These are phyloP conservation scores for Aegithalos caudatus DNA, from an alignment of 2,113 vertebrate genomes.

Conservation along the genomic window DNA sequence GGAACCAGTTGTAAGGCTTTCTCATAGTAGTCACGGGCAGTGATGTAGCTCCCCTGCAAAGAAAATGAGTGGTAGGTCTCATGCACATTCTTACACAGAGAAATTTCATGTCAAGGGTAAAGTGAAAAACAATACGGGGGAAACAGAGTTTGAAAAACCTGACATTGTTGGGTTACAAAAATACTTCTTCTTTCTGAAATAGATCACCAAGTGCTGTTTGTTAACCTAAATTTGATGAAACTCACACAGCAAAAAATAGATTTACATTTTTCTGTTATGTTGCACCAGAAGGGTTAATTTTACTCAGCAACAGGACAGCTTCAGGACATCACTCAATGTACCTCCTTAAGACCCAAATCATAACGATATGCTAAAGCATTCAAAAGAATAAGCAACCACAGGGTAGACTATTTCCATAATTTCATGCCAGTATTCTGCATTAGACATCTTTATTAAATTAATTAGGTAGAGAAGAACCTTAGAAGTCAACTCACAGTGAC, in stretches of 20 bases:
- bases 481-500: not conserved
- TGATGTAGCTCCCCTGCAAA: conserved; percentile 87
- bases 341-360: not conserved
- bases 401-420: not conserved
- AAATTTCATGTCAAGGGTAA: not conserved
- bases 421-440: not conserved
- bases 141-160: not conserved
- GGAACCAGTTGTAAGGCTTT: conserved; percentile 88
- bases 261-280: not conserved
- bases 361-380: conserved; percentile 43
- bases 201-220: not conserved
- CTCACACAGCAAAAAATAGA: not conserved
- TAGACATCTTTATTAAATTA: conserved; percentile 18
- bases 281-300: not conserved
- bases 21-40: conserved; percentile 88
- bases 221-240: not conserved
- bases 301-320: not conserved
- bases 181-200: not conserved
- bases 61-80: not conserved
- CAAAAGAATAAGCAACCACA: not conserved
- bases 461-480: not conserved
- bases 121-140: not conserved
- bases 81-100: not conserved
- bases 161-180: not conserved
- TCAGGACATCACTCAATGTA: not conserved